Conservation (phyloP, 2,113 vertebrate genomes). For the Ceyx melanurus region DNA sequence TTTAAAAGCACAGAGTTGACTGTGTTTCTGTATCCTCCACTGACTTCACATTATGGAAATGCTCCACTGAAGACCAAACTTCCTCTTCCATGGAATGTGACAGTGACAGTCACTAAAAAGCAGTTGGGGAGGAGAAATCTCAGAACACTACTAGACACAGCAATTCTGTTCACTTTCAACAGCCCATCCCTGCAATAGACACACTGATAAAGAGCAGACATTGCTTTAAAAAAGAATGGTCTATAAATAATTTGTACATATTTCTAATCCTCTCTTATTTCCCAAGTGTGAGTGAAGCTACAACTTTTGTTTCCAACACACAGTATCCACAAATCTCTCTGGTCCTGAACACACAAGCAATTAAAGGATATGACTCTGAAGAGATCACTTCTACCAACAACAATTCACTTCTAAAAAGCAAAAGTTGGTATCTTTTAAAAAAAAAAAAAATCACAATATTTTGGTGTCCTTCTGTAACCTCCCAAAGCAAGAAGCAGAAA, state of each 20-base stretch:
- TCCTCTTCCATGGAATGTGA: background rate
- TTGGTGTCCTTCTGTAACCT: background rate
- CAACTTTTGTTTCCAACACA: background rate
- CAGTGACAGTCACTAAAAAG: background rate
- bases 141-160: background rate
- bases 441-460: background rate
- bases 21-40: background rate
- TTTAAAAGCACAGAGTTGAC: background rate
- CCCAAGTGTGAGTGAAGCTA: background rate
- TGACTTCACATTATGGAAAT: background rate
- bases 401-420: constrained; percentile 2
- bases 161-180: background rate
- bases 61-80: background rate
- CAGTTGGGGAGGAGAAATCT: constrained; percentile 5
- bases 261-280: background rate
- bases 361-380: background rate
- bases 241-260: constrained; percentile 26
- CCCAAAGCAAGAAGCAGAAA: background rate
- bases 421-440: background rate
- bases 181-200: background rate
- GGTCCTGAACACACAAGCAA: background rate
- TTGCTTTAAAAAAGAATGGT: background rate
- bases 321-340: background rate
- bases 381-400: constrained; percentile 18
- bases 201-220: background rate